Evolutionary conservation across 1,140 invertebrate genomes (phyloP), one percentile per base, ranked within the genome.

Genomic region (Anastatus disparis): DNA sequence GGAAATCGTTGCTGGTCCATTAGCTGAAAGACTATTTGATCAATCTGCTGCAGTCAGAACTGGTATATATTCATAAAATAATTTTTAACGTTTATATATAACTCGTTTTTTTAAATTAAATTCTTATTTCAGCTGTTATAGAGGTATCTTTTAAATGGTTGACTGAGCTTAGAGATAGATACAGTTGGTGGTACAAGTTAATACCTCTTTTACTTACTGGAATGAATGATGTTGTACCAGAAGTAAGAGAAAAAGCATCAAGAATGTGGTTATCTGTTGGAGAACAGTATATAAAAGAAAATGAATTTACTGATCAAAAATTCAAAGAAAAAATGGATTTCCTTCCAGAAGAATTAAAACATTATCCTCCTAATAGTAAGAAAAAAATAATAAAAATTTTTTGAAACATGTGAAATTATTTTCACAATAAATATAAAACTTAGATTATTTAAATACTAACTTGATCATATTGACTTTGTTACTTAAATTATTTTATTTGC

Each of bases 11-110:
- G 78, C 89, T n/a, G 88, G 87, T 2, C 89, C 91, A 52, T 84
- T 94, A 76, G 92, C 91, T 22, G 91, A 93, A 77, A 86, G 91
- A 76, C 77, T 94, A 1, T 94, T 95, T 85, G 94, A 95, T 86
- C 88, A 89, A 70, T 89, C 89, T 72, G 89, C 90, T 1, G 77
- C 86, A 27, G 93, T 95, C 2, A 85, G 94, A 72, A 38, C 75
- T 69, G 82, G 84, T 86, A 76, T 13, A 15, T 29, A 44, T 27
- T 15, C 20, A 42, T 40, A 26, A 9, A 10, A 48, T 12, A 20
- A 24, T 31, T 3, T 55, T 44, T n/a, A n/a, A 44, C n/a, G n/a
- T 12, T 10, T 10, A 44, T 12, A 56, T 29, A 31, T 15, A 56
- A 59, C 22, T 63, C 61, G 20, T 55, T 52, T 29, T 59, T 65